Percentiles rank a stretch among this genome's conserved stretches.
Conservation (phyloP, 2,888 invertebrate genomes). For the Ormyrus nitidulus region DNA sequence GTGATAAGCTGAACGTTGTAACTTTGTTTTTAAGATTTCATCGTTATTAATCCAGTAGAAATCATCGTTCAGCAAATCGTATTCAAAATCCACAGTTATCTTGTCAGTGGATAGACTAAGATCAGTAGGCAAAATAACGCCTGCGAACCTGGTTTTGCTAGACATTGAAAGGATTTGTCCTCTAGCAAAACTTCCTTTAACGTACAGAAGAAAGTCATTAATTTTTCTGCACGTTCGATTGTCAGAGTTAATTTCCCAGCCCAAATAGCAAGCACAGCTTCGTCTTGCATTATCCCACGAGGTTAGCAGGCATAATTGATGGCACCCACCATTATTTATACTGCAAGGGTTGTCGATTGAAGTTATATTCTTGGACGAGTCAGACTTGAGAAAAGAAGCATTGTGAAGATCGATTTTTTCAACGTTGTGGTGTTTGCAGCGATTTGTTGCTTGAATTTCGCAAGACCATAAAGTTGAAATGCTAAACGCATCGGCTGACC, state of each 20-base stretch:
- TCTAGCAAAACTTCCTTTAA: neutral
- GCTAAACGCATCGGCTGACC: neutral
- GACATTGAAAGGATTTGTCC: neutral
- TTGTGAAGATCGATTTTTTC: neutral
- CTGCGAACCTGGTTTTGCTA: neutral
- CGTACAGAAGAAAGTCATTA: constrained; percentile 1
- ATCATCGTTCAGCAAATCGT: constrained; percentile 8
- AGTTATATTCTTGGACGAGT: neutral
- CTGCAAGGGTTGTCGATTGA: neutral
- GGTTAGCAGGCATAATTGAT: constrained; percentile 13
- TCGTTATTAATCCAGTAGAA: constrained; percentile 30
- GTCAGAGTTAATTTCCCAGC: constrained; percentile 21
- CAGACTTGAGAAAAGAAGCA: neutral
- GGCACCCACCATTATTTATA: neutral
- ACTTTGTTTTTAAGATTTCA: constrained; percentile 7
- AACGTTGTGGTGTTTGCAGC: neutral
- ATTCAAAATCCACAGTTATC: constrained; percentile 15
- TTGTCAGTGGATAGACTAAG: neutral
- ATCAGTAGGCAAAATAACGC: no score
- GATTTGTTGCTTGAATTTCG: neutral
- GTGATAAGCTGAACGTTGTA: neutral
- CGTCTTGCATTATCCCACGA: neutral
- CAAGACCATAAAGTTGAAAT: neutral
- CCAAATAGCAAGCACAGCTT: constrained; percentile 11
- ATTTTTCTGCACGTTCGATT: constrained; percentile 14